A percentile compares a stretch with the other conserved stretches of the same genome.
phyloP scores from a whole-genome alignment of 2,888 invertebrate genomes.

The Bimastos eiseni region DNA sequence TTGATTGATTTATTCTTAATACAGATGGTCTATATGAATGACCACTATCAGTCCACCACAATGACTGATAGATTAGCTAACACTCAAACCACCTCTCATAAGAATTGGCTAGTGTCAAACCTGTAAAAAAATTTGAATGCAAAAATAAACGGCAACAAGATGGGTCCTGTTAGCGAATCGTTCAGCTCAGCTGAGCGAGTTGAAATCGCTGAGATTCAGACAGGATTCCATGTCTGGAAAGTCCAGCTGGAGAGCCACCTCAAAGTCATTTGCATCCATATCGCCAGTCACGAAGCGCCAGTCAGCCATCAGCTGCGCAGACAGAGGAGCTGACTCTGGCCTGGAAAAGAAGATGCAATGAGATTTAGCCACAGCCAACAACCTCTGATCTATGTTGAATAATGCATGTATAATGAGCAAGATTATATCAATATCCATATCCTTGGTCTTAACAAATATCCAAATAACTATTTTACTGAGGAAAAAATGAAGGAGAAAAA shows the following conservation, averaged over 20 bases:
- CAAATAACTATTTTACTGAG: too few relatives aligned
- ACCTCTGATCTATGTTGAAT: neutral
- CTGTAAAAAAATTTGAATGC: neutral
- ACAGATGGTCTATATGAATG: too few relatives aligned
- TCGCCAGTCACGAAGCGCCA: constrained; percentile 42
- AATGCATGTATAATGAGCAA: too few relatives aligned
- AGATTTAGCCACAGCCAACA: neutral
- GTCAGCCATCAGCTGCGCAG: constrained; percentile 42
- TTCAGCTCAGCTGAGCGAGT: neutral
- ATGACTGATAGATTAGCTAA: too few relatives aligned
- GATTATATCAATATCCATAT: too few relatives aligned
- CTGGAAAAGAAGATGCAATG: constrained; percentile 28
- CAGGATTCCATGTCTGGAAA: constrained; percentile 24
- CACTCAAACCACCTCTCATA: neutral
- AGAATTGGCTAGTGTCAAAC: neutral
- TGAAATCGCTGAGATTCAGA: neutral
- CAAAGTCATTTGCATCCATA: constrained; percentile 34
- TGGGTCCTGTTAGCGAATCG: neutral
- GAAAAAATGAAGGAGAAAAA: too few relatives aligned
- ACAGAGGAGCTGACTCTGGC: constrained; percentile 40
- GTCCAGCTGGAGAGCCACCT: constrained; percentile 27
- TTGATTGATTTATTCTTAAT: too few relatives aligned
- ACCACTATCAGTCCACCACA: too few relatives aligned
- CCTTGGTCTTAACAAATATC: too few relatives aligned
- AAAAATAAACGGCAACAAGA: neutral